Base-by-base conservation (phyloP, 2,888 invertebrate species). In the Lepidonotus clava region DNA sequence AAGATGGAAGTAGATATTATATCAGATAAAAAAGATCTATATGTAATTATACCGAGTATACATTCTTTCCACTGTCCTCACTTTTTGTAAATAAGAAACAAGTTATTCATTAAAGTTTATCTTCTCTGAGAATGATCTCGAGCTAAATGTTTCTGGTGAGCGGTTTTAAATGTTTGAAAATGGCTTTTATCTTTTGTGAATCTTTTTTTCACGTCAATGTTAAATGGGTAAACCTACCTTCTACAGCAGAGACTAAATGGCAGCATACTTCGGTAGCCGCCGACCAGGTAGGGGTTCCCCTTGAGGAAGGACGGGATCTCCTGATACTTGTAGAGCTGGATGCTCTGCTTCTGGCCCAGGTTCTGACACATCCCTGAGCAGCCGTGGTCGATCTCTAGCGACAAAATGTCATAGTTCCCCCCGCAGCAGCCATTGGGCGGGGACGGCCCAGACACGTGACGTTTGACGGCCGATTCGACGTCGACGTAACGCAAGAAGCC, bases 271-370 rank as follows among this genome's bases (percentile, higher is more conserved):
- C 98, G 95, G 94, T 98, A 98, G 18, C 98, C 98, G 90, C 96
- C 96, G 88, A 96, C 95, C 90, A 98, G 98, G 93, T 95, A 98
- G 2, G 97, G 97, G 95, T 98, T 98, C 92, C 97, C 97, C 94
- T 97, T 96, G 87, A 98, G 95, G 94, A 97, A 97, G 87, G 95
- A 96, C 4, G 98, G 98, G 80, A 98, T 97, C 92, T 97, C 95
- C 86, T 95, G 89, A 88, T 93, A 93, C 56, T 90, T 91, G 87
- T 90, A 91, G 53, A 93, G 88, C 21, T 89, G 90, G 77, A 93
- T 92, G 51, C 91, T 67, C 21, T 77, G 51, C 21, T 6, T 28
- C 32, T 11, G 90, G 89, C 40, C 40, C 6, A 0, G 2, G 28
- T 90, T 89, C 14, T 90, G 89, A 36, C 85, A 86, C 51, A 91